A percentile compares a stretch with the other conserved stretches of the same genome.
These are phyloP conservation scores for Cyclargus thomasi DNA, from an alignment of 1,140 invertebrate genomes.

Conservation along the genomic window DNA sequence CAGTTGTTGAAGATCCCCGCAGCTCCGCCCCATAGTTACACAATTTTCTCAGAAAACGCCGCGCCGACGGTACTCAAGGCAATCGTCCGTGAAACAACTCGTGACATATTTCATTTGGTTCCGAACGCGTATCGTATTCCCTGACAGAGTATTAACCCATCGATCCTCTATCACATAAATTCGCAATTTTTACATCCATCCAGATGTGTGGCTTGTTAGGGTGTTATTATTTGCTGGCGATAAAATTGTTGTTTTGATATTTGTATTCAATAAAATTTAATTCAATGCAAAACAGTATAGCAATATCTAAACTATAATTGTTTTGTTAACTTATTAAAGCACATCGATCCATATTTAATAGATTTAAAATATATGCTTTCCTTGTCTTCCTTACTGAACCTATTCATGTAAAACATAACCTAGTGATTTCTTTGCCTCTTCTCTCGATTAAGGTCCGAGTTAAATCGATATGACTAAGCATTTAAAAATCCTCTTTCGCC, in stretches of 20 bases:
- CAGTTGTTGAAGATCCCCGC: not conserved
- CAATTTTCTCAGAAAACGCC: conserved; percentile 42
- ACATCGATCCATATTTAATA: no score
- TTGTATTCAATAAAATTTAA: no score
- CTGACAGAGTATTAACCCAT: conserved; percentile 51
- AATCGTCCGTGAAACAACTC: conserved; percentile 65
- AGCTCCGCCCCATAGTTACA: conserved; percentile 20
- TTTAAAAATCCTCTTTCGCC: conserved; percentile 18
- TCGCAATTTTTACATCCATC: conserved; percentile 26
- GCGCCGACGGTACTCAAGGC: conserved; percentile 36
- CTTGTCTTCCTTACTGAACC: no score
- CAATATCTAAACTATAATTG: no score
- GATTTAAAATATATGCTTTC: no score
- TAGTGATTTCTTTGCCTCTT: no score
- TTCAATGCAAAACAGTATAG: no score
- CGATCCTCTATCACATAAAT: conserved; percentile 40
- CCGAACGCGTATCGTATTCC: conserved; percentile 41
- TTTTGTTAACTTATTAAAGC: no score
- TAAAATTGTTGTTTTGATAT: not conserved
- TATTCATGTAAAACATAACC: not conserved
- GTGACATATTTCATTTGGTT: conserved; percentile 62
- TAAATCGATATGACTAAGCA: not conserved
- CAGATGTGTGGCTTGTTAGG: conserved; percentile 21
- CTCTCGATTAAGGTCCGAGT: no score
- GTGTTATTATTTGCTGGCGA: not conserved